Conservation (phyloP, 2,888 invertebrate genomes). For the Tryphoninae sp. region DNA sequence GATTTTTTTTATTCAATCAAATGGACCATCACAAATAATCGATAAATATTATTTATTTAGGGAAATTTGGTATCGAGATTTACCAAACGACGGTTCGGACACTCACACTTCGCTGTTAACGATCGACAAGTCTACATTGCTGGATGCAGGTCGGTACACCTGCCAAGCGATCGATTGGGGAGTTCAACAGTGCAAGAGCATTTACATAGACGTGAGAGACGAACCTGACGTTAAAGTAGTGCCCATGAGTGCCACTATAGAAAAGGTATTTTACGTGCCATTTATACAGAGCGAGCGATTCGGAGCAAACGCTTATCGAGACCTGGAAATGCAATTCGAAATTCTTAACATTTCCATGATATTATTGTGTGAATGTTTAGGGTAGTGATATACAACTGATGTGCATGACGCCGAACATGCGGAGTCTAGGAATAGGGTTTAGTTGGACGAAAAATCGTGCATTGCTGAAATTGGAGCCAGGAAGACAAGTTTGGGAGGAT, state of each 20-base stretch:
- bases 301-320: background rate
- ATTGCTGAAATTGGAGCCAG: slow-evolving; percentile 88
- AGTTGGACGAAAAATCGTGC: slow-evolving; percentile 92
- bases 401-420: slow-evolving; percentile 86
- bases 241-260: slow-evolving; percentile 87
- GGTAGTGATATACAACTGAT: slow-evolving; percentile 87
- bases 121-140: slow-evolving; percentile 86
- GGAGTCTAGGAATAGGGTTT: slow-evolving; percentile 85
- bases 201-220: slow-evolving; percentile 84
- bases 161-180: slow-evolving; percentile 89
- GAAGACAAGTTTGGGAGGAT: slow-evolving; percentile 92
- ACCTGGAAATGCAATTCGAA: background rate
- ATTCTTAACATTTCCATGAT: background rate
- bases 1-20: background rate
- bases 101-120: slow-evolving; percentile 87
- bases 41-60: slow-evolving; percentile 67
- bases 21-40: slow-evolving; percentile 46
- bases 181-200: slow-evolving; percentile 86
- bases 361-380: slow-evolving; percentile 79
- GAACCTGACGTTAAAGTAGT: slow-evolving; percentile 87
- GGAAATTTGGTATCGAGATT: slow-evolving; percentile 80
- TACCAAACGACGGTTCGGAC: slow-evolving; percentile 82
- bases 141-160: slow-evolving; percentile 90
- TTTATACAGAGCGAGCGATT: background rate
- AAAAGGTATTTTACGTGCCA: slow-evolving; percentile 83